Conservation (phyloP, 2,888 invertebrate genomes). For the Alcis repandata region DNA sequence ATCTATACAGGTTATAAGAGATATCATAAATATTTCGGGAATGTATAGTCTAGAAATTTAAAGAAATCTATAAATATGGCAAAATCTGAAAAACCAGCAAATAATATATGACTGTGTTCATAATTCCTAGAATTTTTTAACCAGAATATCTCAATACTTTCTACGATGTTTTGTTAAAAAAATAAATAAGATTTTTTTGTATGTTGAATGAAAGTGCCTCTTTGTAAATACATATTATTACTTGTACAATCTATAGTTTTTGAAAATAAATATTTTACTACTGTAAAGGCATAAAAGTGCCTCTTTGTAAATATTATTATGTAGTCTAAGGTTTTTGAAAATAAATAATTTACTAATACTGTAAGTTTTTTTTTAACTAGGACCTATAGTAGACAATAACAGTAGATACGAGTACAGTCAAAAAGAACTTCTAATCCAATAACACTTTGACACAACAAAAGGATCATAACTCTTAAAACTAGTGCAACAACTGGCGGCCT, state of each 20-base stretch:
- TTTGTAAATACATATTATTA: not conserved
- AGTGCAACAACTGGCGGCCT: too few species aligned
- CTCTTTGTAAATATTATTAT: not conserved
- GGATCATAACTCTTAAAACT: too few species aligned
- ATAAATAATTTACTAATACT: too few species aligned
- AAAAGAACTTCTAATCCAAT: too few species aligned
- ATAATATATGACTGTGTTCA: too few species aligned
- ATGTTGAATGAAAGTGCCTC: not conserved
- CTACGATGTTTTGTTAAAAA: not conserved
- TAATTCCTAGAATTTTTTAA: not conserved
- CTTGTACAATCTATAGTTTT: not conserved
- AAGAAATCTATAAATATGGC: not conserved
- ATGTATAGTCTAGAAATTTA: conserved; percentile 57
- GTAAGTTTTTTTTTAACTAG: too few species aligned
- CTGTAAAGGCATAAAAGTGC: too few species aligned
- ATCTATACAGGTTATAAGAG: conserved; percentile 78
- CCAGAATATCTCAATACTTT: not conserved
- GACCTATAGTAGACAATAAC: too few species aligned
- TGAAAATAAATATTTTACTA: not conserved
- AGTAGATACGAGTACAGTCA: too few species aligned
- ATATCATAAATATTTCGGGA: conserved; percentile 82
- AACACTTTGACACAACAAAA: too few species aligned
- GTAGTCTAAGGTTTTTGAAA: too few species aligned
- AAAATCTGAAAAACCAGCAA: too few species aligned
- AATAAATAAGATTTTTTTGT: not conserved